Conservation (phyloP, 2,113 vertebrate species). For the Gnathonemus longibarbis region DNA sequence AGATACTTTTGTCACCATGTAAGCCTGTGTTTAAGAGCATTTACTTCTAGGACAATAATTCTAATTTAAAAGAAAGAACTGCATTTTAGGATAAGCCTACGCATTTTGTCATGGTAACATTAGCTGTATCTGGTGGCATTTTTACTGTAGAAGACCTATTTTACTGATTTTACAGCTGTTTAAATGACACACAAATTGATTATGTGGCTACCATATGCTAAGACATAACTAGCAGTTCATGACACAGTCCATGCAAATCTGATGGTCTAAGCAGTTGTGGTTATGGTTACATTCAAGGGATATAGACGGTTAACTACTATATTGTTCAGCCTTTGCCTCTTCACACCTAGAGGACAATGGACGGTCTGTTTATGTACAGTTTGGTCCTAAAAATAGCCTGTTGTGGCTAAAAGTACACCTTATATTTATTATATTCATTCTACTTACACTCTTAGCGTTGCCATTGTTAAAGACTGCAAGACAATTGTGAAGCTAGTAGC, state of each 20-base stretch:
- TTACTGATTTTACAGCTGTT: background rate
- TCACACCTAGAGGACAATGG: background rate
- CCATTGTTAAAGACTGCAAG: slow-evolving; percentile 16
- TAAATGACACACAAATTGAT: background rate
- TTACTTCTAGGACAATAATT: slow-evolving; percentile 57
- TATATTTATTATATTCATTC: slow-evolving; percentile 38
- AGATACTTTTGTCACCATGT: slow-evolving; percentile 60
- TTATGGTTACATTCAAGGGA: background rate
- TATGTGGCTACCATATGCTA: background rate
- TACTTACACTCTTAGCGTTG: slow-evolving; percentile 50
- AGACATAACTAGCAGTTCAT: background rate
- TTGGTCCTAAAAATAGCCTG: background rate
- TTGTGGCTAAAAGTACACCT: slow-evolving; percentile 34
- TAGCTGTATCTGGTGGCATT: background rate
- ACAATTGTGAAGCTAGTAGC: background rate
- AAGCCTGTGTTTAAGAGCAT: slow-evolving; percentile 53
- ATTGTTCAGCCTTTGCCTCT: background rate
- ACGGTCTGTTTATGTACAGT: background rate
- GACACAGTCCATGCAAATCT: background rate
- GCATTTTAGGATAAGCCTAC: slow-evolving; percentile 41
- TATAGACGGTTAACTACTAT: background rate
- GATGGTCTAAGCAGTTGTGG: background rate
- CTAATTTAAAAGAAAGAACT: slow-evolving; percentile 60
- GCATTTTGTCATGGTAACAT: background rate
- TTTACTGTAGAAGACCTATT: background rate